phyloP scores from a whole-genome alignment of 2,888 invertebrate species.

The Andrena flavipes region DNA sequence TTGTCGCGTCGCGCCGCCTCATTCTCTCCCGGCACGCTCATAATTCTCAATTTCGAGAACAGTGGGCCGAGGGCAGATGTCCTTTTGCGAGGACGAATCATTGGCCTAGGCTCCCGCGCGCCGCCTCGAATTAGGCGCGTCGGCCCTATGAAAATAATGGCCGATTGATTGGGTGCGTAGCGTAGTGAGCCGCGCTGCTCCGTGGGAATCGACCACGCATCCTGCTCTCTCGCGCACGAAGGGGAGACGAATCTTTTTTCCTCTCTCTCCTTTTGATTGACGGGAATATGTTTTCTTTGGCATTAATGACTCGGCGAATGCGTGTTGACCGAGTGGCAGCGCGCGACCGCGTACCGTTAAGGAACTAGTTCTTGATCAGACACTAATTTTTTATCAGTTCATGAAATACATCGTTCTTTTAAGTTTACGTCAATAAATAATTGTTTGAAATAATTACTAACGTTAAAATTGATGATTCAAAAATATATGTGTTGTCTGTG shows the following conservation, averaged over 20 bases:
- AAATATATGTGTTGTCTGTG: too few relatives aligned
- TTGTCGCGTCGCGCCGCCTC: slow-evolving; percentile 3
- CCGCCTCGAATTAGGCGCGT: slow-evolving; percentile 36
- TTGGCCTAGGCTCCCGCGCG: slow-evolving; percentile 20
- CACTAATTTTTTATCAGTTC: too few relatives aligned
- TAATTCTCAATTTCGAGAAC: slow-evolving; percentile 72
- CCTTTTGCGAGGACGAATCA: slow-evolving; percentile 52
- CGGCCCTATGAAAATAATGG: slow-evolving; percentile 59
- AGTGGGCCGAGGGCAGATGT: slow-evolving; percentile 64
- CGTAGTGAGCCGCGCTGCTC: not conserved
- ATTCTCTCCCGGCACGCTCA: slow-evolving; percentile 53
- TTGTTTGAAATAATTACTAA: too few relatives aligned
- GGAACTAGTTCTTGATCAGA: too few relatives aligned
- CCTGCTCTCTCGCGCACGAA: slow-evolving; percentile 22
- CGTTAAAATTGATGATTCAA: too few relatives aligned
- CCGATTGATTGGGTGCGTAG: slow-evolving; percentile 55
- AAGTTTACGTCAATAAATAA: too few relatives aligned
- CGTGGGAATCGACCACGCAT: slow-evolving; percentile 59
- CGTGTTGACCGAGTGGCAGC: not conserved
- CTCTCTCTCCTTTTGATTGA: not conserved
- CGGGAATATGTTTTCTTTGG: slow-evolving; percentile 30
- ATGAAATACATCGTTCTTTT: too few relatives aligned
- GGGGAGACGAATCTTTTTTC: slow-evolving; percentile 31
- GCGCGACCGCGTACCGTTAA: not conserved
- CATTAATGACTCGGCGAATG: slow-evolving; percentile 42